Evolutionary conservation across 2,888 invertebrate species (phyloP).

Genomic region (Vanessa cardui): DNA sequence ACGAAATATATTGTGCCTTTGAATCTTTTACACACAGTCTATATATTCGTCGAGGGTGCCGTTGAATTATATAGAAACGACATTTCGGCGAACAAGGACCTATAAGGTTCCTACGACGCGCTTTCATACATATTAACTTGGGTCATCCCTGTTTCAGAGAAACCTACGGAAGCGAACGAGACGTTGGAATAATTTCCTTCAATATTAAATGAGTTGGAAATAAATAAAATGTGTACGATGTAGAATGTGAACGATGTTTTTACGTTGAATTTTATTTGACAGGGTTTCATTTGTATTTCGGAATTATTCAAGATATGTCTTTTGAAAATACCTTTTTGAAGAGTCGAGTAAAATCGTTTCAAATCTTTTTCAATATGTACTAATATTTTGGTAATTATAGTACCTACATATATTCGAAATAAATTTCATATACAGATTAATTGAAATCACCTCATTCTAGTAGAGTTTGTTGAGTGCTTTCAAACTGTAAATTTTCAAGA

Average conservation of each 20-base stretch:
- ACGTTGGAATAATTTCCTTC: constrained; percentile 31
- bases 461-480: too few species aligned
- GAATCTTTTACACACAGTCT: constrained; percentile 71
- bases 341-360: too few species aligned
- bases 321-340: too few species aligned
- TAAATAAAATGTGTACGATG: constrained; percentile 19
- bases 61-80: constrained; percentile 75
- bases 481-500: too few species aligned
- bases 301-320: too few species aligned
- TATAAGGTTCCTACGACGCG: constrained; percentile 28
- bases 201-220: constrained; percentile 21
- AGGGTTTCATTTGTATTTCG: too few species aligned
- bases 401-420: too few species aligned
- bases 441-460: too few species aligned
- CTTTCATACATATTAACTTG: constrained; percentile 79
- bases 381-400: too few species aligned
- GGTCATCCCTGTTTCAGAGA: constrained; percentile 36
- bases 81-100: constrained; percentile 56
- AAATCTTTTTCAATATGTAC: too few species aligned
- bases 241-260: constrained; percentile 1
- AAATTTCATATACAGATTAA: too few species aligned
- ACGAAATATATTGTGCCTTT: constrained; percentile 47
- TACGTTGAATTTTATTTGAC: too few species aligned
- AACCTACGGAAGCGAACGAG: constrained; percentile 29
- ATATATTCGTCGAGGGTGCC: constrained; percentile 73